Conservation (phyloP, 2,888 invertebrate species). For the Aphrophora alni region DNA sequence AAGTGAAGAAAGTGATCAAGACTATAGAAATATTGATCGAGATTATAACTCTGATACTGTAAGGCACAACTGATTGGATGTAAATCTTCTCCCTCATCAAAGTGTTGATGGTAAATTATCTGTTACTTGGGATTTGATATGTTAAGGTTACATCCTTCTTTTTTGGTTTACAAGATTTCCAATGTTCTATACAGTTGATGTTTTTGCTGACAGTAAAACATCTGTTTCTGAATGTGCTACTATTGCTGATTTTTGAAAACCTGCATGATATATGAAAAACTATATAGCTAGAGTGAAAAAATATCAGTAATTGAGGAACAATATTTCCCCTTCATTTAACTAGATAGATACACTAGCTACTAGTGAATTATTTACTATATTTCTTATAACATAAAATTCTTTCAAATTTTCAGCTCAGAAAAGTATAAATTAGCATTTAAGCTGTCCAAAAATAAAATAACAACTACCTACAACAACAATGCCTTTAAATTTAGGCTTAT, state of each 20-base stretch:
- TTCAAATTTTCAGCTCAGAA: no score
- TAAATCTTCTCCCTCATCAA: background rate
- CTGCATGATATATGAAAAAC: background rate
- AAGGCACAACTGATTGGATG: background rate
- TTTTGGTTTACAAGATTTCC: background rate
- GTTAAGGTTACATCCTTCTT: background rate
- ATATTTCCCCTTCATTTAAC: no score
- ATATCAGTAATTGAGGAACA: no score
- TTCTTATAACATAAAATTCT: no score
- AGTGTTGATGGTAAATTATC: background rate
- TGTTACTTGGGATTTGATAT: background rate
- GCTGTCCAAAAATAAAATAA: no score
- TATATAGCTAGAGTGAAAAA: background rate
- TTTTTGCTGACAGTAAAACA: background rate
- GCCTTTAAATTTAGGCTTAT: no score
- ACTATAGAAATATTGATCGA: background rate
- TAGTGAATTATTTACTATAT: no score
- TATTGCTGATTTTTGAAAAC: background rate
- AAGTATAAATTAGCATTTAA: no score
- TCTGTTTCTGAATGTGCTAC: background rate
- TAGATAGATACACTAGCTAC: no score
- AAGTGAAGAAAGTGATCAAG: background rate
- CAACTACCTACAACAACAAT: no score
- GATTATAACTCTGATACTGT: background rate
- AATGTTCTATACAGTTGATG: background rate